These are phyloP conservation scores for Pollenia amentaria DNA, from an alignment of 2,888 invertebrate species.

Conservation along the genomic window DNA sequence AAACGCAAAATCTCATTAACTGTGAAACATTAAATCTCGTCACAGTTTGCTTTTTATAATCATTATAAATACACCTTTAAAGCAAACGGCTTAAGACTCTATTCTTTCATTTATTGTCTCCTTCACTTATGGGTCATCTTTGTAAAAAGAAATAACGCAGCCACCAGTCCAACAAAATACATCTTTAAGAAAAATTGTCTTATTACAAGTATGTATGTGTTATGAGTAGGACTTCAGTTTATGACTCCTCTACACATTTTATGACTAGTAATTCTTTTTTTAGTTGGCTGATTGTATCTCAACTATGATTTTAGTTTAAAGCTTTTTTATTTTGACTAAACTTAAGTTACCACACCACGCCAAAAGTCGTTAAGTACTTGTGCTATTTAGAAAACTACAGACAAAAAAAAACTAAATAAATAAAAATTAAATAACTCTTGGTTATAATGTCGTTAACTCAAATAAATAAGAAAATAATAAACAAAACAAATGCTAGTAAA, in stretches of 20 bases:
- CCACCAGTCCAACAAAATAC: neutral
- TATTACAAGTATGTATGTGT: slow-evolving; percentile 39
- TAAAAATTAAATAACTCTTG: slow-evolving; percentile 64
- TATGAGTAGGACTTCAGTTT: slow-evolving; percentile 59
- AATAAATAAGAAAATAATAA: slow-evolving; percentile 18
- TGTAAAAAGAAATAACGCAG: slow-evolving; percentile 4
- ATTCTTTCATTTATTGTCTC: slow-evolving; percentile 16
- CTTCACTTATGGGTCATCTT: slow-evolving; percentile 47
- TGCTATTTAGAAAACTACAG: slow-evolving; percentile 29
- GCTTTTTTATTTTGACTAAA: slow-evolving; percentile 12
- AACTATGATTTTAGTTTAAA: slow-evolving; percentile 47
- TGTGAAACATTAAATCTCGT: slow-evolving; percentile 75
- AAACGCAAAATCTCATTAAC: slow-evolving; percentile 72
- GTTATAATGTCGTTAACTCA: slow-evolving; percentile 59
- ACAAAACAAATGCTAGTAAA: slow-evolving; percentile 56
- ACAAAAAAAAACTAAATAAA: slow-evolving; percentile 25
- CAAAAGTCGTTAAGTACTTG: slow-evolving; percentile 28
- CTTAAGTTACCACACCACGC: slow-evolving; percentile 30
- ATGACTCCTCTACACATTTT: slow-evolving; percentile 47
- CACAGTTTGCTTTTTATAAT: slow-evolving; percentile 73
- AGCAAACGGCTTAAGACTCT: slow-evolving; percentile 41
- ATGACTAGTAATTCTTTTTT: slow-evolving; percentile 2
- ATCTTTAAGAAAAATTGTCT: slow-evolving; percentile 52
- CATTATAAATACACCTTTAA: slow-evolving; percentile 63
- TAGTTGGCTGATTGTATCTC: slow-evolving; percentile 47